Evolutionary conservation across 2,113 vertebrate species (phyloP).

Genomic region (Daphoenositta chrysoptera): DNA sequence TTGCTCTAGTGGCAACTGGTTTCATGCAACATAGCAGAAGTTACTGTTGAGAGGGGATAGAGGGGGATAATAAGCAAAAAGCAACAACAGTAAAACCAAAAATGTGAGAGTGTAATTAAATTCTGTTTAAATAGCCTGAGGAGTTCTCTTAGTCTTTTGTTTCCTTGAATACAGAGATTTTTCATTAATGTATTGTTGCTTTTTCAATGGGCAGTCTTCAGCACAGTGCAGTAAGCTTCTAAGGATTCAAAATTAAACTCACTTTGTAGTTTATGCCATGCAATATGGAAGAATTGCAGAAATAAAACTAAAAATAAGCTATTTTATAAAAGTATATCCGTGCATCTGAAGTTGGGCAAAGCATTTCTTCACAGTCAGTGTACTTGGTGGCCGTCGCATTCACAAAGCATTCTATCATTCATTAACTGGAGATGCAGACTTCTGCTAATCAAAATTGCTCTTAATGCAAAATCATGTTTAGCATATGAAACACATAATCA

Average conservation of each 20-base stretch:
- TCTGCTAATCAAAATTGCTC: constrained; percentile 8
- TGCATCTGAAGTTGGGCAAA: not conserved
- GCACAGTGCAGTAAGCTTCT: not conserved
- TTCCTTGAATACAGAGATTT: not conserved
- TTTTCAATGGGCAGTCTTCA: not conserved
- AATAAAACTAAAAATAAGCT: not conserved
- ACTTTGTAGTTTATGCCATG: not conserved
- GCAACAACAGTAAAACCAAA: not conserved
- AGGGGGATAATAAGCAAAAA: not conserved
- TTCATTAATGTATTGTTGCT: not conserved
- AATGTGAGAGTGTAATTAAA: not conserved
- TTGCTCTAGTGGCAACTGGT: not conserved
- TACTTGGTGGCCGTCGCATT: fast-evolving
- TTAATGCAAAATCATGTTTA: constrained; percentile 3
- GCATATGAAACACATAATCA: constrained; percentile 31
- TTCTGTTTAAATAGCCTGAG: not conserved
- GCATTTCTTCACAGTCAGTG: not conserved
- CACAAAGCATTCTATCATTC: not conserved
- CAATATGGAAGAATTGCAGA: not conserved
- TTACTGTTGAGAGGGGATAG: not conserved
- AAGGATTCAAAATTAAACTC: not conserved
- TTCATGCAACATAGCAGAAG: not conserved
- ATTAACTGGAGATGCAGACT: not conserved
- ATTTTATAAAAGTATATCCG: not conserved
- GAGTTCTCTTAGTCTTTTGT: not conserved